Evolutionary conservation across 2,113 vertebrate genomes (phyloP).

Genomic region (Chaetodon auriga): DNA sequence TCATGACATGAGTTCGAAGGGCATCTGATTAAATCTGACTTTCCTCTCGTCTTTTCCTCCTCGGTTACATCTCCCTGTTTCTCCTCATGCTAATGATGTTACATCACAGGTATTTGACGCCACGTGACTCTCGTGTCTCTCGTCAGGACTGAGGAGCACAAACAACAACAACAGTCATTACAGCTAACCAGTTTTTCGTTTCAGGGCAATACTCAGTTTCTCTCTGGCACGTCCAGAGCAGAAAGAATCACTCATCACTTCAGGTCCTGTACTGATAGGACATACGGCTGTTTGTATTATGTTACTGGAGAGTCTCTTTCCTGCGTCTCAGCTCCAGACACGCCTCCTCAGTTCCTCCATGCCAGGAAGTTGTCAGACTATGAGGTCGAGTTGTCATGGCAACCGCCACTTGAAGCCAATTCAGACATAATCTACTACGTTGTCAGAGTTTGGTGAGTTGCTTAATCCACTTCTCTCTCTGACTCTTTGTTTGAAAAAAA

Average conservation of each 20-base stretch:
- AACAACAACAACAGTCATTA: neutral
- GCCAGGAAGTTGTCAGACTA: constrained; percentile 93
- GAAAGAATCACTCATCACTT: neutral
- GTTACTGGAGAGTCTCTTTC: constrained; percentile 73
- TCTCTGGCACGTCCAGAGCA: neutral
- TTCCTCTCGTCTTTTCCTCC: constrained; percentile 39
- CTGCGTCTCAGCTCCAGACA: constrained; percentile 90
- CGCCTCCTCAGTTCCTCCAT: constrained; percentile 89
- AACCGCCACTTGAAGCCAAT: constrained; percentile 91
- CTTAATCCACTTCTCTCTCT: neutral
- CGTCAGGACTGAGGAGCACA: constrained; percentile 12
- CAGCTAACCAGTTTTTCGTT: constrained; percentile 57
- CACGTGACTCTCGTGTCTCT: constrained; percentile 5
- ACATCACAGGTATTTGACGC: constrained; percentile 60
- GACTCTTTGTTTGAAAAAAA: neutral
- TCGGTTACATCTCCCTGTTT: constrained; percentile 55
- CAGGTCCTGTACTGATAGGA: constrained; percentile 8
- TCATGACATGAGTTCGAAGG: constrained; percentile 18
- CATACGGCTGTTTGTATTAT: constrained; percentile 21
- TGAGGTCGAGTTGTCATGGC: constrained; percentile 94
- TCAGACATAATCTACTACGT: constrained; percentile 95
- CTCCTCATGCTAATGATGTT: constrained; percentile 55
- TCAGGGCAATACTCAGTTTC: constrained; percentile 26
- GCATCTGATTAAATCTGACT: constrained; percentile 54
- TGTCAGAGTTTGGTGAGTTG: constrained; percentile 94